These are phyloP conservation scores for Hippocampus barbouri DNA, from an alignment of 2,113 vertebrate genomes.

Conservation along the genomic window DNA sequence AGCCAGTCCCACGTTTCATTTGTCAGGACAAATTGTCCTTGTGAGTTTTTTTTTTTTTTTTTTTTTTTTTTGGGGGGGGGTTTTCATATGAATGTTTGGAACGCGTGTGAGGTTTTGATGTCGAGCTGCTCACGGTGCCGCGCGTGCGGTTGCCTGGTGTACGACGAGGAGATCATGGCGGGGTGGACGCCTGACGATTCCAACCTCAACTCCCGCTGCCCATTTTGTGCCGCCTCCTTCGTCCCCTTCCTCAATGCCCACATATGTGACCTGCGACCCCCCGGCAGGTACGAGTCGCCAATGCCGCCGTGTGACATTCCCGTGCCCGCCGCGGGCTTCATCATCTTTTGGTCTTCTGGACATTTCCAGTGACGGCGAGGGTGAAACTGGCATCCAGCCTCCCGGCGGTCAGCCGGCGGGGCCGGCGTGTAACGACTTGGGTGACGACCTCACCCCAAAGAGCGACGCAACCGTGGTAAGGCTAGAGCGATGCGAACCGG, in stretches of 20 bases:
- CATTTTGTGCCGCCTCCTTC: constrained; percentile 83
- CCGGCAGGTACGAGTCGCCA: constrained; percentile 57
- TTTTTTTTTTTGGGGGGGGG: too few relatives aligned
- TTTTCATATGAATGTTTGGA: too few relatives aligned
- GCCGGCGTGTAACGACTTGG: constrained; percentile 75
- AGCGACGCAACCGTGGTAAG: constrained; percentile 63
- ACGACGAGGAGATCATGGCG: constrained; percentile 94
- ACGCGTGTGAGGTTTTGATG: constrained; percentile 64
- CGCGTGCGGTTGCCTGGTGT: constrained; percentile 81
- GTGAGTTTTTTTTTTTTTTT: too few relatives aligned
- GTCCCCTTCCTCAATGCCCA: constrained; percentile 87
- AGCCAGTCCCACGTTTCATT: background rate
- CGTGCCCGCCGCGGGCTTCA: too few relatives aligned
- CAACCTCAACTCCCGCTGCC: constrained; percentile 89
- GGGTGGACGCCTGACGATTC: constrained; percentile 94
- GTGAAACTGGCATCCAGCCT: constrained; percentile 64
- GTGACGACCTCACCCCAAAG: constrained; percentile 73
- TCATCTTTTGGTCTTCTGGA: background rate
- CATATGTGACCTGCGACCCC: constrained; percentile 76
- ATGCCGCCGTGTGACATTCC: too few relatives aligned
- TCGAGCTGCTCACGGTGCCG: constrained; percentile 88
- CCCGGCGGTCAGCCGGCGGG: constrained; percentile 55
- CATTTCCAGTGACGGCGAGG: constrained; percentile 58
- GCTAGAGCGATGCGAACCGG: too few relatives aligned
- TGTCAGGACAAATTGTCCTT: background rate